Percentiles rank a stretch among this genome's conserved stretches.
phyloP scores from a whole-genome alignment of 2,797 vertebrate species.

The Notolabrus celidotus region DNA sequence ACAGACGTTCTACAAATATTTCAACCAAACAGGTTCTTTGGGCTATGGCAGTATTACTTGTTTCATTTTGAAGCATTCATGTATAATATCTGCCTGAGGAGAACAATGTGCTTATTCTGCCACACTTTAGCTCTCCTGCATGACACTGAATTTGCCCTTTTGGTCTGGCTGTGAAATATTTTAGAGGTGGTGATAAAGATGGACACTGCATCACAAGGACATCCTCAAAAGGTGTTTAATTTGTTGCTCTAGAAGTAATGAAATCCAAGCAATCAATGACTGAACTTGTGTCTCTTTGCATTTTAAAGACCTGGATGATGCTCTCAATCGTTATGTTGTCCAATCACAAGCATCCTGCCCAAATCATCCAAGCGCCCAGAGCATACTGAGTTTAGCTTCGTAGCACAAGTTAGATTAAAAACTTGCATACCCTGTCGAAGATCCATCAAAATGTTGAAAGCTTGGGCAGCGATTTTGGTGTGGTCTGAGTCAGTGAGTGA shows the following conservation, averaged over 20 bases:
- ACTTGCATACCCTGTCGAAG: not conserved
- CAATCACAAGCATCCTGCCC: slow-evolving; percentile 7
- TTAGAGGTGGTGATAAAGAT: not conserved
- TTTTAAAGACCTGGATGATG: slow-evolving; percentile 39
- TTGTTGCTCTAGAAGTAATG: slow-evolving; percentile 31
- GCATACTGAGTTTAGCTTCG: not conserved
- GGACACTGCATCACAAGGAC: slow-evolving; percentile 10
- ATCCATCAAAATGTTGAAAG: not conserved
- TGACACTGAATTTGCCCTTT: slow-evolving; percentile 8
- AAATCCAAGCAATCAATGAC: slow-evolving; percentile 43
- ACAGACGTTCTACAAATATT: not conserved
- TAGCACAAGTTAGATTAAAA: not conserved
- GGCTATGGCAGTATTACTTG: not conserved
- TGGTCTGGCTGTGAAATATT: slow-evolving; percentile 6
- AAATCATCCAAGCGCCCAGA: slow-evolving; percentile 17
- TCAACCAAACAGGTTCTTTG: not conserved
- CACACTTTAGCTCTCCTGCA: not conserved
- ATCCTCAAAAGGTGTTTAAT: slow-evolving; percentile 19
- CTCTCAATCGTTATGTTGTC: slow-evolving; percentile 33
- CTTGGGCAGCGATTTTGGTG: slow-evolving; percentile 9
- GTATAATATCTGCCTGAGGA: slow-evolving; percentile 5
- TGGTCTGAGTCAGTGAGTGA: not conserved
- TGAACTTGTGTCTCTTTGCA: slow-evolving; percentile 25
- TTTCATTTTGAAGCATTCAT: slow-evolving; percentile 11
- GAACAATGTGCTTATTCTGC: slow-evolving; percentile 11